phyloP scores from a whole-genome alignment of 1,140 invertebrate species.

The Sesamia nonagrioides region DNA sequence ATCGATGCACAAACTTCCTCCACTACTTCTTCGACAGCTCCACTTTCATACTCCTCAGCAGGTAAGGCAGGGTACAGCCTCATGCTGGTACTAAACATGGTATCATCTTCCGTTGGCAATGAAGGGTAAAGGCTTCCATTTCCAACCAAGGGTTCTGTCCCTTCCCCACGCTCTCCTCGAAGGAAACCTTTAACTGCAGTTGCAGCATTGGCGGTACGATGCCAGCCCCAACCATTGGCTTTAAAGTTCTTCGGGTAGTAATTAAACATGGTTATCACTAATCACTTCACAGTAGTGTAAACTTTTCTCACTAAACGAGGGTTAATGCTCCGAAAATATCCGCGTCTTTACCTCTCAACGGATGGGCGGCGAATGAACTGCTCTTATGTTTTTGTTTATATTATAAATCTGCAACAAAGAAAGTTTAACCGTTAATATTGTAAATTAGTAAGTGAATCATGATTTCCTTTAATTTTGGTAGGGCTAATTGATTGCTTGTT shows the following conservation, averaged over 20 bases:
- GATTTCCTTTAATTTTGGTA: neutral
- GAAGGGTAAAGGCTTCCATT: constrained; percentile 79
- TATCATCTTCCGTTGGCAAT: constrained; percentile 75
- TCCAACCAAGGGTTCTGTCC: constrained; percentile 59
- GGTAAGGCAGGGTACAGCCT: constrained; percentile 81
- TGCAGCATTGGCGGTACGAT: constrained; percentile 67
- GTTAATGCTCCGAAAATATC: constrained; percentile 11
- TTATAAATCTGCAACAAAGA: constrained; percentile 32
- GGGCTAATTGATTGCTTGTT: too few relatives aligned
- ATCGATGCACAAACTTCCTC: constrained; percentile 82
- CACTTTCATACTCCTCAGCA: constrained; percentile 80
- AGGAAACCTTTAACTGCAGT: constrained; percentile 75
- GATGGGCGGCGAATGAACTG: neutral
- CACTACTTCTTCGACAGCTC: constrained; percentile 80
- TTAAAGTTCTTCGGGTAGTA: constrained; percentile 82
- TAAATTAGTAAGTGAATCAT: neutral
- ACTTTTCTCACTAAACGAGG: neutral
- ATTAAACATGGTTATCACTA: constrained; percentile 15
- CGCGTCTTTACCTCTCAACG: constrained; percentile 24
- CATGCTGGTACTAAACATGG: constrained; percentile 64
- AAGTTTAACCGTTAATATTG: constrained; percentile 78
- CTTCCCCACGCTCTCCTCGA: constrained; percentile 69
- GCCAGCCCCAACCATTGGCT: constrained; percentile 83
- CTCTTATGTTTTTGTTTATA: constrained; percentile 10
- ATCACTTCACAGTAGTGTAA: constrained; percentile 4